These are phyloP conservation scores for Kryptopterus vitreolus DNA, from an alignment of 2,797 vertebrate species.

Conservation along the genomic window DNA sequence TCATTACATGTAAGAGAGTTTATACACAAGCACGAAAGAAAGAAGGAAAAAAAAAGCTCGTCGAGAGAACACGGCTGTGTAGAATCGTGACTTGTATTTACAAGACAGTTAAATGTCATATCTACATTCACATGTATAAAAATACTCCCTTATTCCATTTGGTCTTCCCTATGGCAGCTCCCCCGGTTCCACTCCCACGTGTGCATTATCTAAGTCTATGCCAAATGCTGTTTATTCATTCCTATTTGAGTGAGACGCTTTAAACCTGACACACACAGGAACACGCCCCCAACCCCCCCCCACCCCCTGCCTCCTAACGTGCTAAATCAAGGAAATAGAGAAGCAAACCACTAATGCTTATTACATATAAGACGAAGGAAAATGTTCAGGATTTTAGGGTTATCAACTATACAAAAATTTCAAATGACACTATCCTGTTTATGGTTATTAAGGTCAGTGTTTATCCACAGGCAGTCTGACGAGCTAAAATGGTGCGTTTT, in stretches of 20 bases:
- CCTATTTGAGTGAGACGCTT: constrained; percentile 55
- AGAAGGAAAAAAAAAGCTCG: constrained; percentile 7
- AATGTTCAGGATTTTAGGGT: constrained; percentile 18
- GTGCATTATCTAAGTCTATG: constrained; percentile 60
- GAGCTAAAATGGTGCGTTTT: not conserved
- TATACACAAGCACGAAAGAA: constrained; percentile 6
- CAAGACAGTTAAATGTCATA: constrained; percentile 55
- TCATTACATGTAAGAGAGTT: not conserved
- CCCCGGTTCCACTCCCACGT: constrained; percentile 60
- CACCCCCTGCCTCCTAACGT: constrained; percentile 60
- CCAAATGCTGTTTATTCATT: constrained; percentile 60
- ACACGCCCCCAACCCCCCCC: constrained; percentile 60
- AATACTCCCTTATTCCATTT: constrained; percentile 64
- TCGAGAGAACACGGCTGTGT: constrained; percentile 6
- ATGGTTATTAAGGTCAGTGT: constrained; percentile 28
- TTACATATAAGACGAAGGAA: constrained; percentile 40
- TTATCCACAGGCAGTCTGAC: constrained; percentile 27
- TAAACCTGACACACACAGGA: constrained; percentile 62
- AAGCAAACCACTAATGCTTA: constrained; percentile 60
- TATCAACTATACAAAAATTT: constrained; percentile 9
- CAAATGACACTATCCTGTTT: constrained; percentile 14
- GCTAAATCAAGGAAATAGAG: constrained; percentile 67
- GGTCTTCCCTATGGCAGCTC: constrained; percentile 50
- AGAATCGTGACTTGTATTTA: constrained; percentile 37
- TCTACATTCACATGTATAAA: constrained; percentile 61